Conservation (phyloP, 2,888 invertebrate species). For the Cheiracanthium punctorium region DNA sequence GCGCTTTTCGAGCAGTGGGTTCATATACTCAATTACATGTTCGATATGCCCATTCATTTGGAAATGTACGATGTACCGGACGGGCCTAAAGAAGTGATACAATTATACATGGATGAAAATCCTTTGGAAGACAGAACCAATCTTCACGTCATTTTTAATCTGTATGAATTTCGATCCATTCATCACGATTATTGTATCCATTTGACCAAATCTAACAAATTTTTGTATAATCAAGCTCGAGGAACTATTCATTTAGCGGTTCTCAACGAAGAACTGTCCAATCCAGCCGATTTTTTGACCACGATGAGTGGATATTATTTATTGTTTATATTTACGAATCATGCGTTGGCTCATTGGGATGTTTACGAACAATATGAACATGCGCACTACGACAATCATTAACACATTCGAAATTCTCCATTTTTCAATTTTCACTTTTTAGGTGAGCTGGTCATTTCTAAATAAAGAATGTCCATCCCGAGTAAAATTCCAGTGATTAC, state of each 20-base stretch:
- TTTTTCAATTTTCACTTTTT: slow-evolving; percentile 22
- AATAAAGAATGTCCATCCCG: too few relatives aligned
- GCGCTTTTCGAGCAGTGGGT: slow-evolving; percentile 12
- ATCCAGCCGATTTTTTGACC: slow-evolving; percentile 24
- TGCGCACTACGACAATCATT: slow-evolving; percentile 32
- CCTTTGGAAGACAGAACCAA: not conserved
- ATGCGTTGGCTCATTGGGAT: slow-evolving; percentile 33
- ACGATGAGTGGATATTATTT: slow-evolving; percentile 14
- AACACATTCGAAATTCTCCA: not conserved
- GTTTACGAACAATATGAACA: slow-evolving; percentile 29
- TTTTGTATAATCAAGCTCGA: slow-evolving; percentile 5
- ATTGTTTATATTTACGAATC: slow-evolving; percentile 14
- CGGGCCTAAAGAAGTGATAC: slow-evolving; percentile 27
- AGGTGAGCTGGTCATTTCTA: not conserved
- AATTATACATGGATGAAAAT: slow-evolving; percentile 4
- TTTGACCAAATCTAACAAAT: not conserved
- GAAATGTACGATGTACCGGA: not conserved
- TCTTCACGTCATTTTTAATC: slow-evolving; percentile 14
- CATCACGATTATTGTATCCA: not conserved
- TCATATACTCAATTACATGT: slow-evolving; percentile 2
- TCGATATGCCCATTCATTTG: slow-evolving; percentile 11
- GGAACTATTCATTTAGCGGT: slow-evolving; percentile 22
- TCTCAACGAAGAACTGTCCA: not conserved
- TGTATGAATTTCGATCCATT: slow-evolving; percentile 7
- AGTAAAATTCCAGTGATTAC: too few relatives aligned